A percentile compares a stretch with the other conserved stretches of the same genome.
Evolutionary conservation across 2,888 invertebrate species (phyloP).

Genomic region (Mesorhabditis spiculigera): DNA sequence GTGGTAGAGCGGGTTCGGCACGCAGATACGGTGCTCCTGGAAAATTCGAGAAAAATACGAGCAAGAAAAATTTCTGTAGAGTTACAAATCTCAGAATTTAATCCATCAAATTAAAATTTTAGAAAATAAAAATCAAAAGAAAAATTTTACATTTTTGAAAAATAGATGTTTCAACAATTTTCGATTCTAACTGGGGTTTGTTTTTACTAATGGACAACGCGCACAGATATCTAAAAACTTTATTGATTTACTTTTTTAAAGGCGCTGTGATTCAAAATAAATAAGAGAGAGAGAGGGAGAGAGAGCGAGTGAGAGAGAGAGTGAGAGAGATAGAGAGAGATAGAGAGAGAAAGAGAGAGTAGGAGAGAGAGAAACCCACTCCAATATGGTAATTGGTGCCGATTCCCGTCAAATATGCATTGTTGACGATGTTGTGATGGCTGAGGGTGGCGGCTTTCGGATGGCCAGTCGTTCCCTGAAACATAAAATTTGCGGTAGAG

Average conservation of each 20-base stretch:
- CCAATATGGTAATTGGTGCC: slow-evolving; percentile 59
- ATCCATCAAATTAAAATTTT: too few species aligned
- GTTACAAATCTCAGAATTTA: too few species aligned
- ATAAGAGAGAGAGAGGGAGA: too few species aligned
- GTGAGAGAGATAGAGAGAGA: too few species aligned
- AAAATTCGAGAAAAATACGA: slow-evolving; percentile 11
- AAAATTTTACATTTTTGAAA: neutral
- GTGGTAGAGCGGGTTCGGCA: slow-evolving; percentile 64
- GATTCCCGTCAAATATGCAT: slow-evolving; percentile 69
- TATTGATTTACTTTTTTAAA: neutral
- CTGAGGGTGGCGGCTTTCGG: slow-evolving; percentile 71
- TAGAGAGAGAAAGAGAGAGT: too few species aligned
- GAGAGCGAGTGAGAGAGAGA: too few species aligned
- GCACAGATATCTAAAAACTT: neutral
- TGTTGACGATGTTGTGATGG: slow-evolving; percentile 75
- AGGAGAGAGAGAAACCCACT: slow-evolving; percentile 18
- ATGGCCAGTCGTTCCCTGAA: slow-evolving; percentile 72
- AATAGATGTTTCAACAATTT: neutral
- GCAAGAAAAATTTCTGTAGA: too few species aligned
- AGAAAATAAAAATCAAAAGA: too few species aligned
- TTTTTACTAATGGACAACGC: too few species aligned
- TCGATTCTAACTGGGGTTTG: too few species aligned
- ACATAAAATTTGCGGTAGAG: slow-evolving; percentile 14
- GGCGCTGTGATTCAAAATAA: slow-evolving; percentile 2
- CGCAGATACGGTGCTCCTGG: slow-evolving; percentile 38